Evolutionary conservation across 1,140 invertebrate species (phyloP).

Genomic region (Oncopeltus fasciatus): DNA sequence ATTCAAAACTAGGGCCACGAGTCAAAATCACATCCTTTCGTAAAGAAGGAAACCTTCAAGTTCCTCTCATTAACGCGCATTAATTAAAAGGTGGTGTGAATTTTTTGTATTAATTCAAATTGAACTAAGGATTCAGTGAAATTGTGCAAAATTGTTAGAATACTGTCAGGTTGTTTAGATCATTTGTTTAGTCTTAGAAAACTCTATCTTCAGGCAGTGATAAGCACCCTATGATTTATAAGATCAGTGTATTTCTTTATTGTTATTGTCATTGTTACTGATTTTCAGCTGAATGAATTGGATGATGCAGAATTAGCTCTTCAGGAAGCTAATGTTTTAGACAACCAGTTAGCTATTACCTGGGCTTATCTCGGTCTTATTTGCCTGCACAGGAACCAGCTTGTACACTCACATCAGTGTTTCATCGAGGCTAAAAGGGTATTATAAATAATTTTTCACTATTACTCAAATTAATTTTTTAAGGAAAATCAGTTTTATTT

Average conservation of each 20-base stretch:
- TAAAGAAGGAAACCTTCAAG: too few species aligned
- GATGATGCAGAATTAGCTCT: slow-evolving; percentile 24
- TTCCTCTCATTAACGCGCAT: too few species aligned
- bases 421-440: neutral
- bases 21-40: too few species aligned
- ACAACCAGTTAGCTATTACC: slow-evolving; percentile 22
- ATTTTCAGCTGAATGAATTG: slow-evolving; percentile 20
- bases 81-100: too few species aligned
- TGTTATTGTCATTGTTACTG: too few species aligned
- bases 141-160: neutral
- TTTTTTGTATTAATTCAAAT: neutral
- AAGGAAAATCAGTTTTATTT: too few species aligned
- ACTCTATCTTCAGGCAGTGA: neutral
- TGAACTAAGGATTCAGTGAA: neutral
- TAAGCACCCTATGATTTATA: neutral
- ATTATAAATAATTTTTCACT: too few species aligned
- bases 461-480: too few species aligned
- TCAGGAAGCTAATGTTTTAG: slow-evolving; percentile 24
- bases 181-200: neutral
- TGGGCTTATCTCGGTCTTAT: slow-evolving; percentile 25
- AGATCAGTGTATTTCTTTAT: neutral
- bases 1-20: too few species aligned
- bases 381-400: slow-evolving; percentile 11
- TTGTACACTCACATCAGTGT: slow-evolving; percentile 5
- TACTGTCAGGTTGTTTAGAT: neutral